Evolutionary conservation across 2,113 vertebrate species (phyloP).

Genomic region (Sapajus apella): DNA sequence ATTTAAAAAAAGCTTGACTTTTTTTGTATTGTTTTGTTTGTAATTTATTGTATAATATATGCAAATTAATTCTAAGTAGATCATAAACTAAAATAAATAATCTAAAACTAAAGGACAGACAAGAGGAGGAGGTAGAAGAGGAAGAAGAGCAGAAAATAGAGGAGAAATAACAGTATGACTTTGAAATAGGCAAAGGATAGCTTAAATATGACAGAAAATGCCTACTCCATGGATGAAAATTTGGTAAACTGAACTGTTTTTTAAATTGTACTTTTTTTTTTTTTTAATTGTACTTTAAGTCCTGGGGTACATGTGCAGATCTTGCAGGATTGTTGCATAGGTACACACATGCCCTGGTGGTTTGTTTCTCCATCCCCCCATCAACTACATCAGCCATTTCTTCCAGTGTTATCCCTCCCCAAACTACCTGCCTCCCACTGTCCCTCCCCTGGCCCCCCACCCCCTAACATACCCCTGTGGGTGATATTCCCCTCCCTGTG

Average conservation of each 20-base stretch:
- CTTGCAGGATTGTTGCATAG: too few relatives aligned
- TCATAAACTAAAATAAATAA: not conserved
- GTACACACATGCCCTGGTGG: too few relatives aligned
- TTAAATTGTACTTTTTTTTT: too few relatives aligned
- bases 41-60: not conserved
- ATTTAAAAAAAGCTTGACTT: not conserved
- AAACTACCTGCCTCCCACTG: too few relatives aligned
- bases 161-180: not conserved
- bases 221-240: not conserved
- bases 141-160: not conserved
- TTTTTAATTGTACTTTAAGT: too few relatives aligned
- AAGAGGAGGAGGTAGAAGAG: not conserved
- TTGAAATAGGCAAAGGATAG: not conserved
- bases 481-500: too few relatives aligned
- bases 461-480: too few relatives aligned
- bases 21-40: not conserved
- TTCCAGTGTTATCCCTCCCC: too few relatives aligned
- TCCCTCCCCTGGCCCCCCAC: too few relatives aligned
- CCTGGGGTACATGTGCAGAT: too few relatives aligned
- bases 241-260: not conserved
- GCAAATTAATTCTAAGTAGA: not conserved
- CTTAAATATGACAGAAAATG: not conserved
- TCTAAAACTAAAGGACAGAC: not conserved
- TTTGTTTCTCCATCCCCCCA: too few relatives aligned
- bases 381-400: too few relatives aligned